Evolutionary conservation across 2,113 vertebrate species (phyloP), one percentile per base, ranked within the genome.

Genomic region (Emberiza fucata): DNA sequence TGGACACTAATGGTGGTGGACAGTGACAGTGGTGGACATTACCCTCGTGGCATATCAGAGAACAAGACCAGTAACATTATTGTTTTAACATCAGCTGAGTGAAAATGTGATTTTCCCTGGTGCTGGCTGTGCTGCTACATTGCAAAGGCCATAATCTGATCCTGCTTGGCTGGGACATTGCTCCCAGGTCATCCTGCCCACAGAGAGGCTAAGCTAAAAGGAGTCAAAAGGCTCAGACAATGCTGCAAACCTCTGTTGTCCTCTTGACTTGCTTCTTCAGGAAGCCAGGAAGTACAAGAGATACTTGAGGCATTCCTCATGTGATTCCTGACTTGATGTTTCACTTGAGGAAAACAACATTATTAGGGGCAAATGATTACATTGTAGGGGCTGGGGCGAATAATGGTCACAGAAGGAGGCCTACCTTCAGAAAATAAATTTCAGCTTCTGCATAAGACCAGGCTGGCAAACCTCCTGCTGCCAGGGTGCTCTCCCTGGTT

Each of bases 391-490:
- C 9, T 3, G 3, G 12, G 3, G 7, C 42, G 29, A 66, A 17
- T 31, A 27, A 44, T 57, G 31, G 23, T 25, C 31, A 42, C 19
- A 70, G 35, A 72, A 86, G 40, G 22, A 8, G 4, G 8, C 12
- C 8, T 57, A 11, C 9, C 13, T 56, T 80, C n/a, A 77, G 40
- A 23, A 50, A 88, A 75, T 10, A 65, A 66, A 66, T 5, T 31
- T 86, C 35, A 73, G 10, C 8, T 56, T 75, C 48, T 82, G 31
- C 22, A 14, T 57, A 45, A 76, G 37, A 25, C 20, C n/a, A 31
- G 0, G 0, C 0, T 65, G 25, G 33, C 33, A 85, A 13, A 40
- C 3, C 11, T 71, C 7, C 29, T 12, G 9, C 22, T 61, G 31
- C 25, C 28, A 60, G 39, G 19, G 17, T 91, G 15, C 33, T 14